These are phyloP conservation scores for Thermophis baileyi DNA, from an alignment of 2,113 vertebrate genomes.

Conservation along the genomic window DNA sequence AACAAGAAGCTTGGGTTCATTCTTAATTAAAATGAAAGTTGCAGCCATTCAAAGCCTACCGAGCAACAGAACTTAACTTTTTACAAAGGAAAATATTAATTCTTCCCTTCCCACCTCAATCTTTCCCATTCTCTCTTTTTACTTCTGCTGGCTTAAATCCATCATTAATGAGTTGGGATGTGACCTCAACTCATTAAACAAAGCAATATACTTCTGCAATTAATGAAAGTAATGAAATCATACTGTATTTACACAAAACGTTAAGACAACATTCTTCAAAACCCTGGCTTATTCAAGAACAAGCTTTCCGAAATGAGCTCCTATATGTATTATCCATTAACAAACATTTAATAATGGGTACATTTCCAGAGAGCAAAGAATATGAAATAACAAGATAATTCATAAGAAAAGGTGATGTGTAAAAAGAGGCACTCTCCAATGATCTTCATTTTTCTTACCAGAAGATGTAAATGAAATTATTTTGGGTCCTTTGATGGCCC, in stretches of 20 bases:
- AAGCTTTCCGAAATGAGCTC: not conserved
- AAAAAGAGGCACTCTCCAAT: not conserved
- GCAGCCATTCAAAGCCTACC: not conserved
- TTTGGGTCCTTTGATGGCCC: not conserved
- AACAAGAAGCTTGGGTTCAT: not conserved
- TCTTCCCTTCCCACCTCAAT: not conserved
- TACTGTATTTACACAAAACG: not conserved
- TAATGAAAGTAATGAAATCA: not conserved
- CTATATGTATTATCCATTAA: not conserved
- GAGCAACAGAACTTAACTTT: not conserved
- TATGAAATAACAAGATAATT: not conserved
- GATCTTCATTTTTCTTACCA: not conserved
- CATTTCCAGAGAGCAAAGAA: not conserved
- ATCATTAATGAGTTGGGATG: not conserved
- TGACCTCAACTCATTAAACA: not conserved
- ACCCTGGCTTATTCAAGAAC: not conserved
- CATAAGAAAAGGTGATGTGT: too few relatives aligned
- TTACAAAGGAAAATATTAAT: not conserved
- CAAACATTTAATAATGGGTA: not conserved
- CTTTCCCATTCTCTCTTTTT: not conserved
- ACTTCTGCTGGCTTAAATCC: not conserved
- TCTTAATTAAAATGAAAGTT: not conserved
- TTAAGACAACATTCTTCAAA: not conserved
- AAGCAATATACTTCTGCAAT: not conserved
- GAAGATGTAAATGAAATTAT: not conserved